Percentiles rank a stretch among this genome's conserved stretches.
Conservation (phyloP, 2,797 vertebrate genomes). For the Sebastes elongatus region DNA sequence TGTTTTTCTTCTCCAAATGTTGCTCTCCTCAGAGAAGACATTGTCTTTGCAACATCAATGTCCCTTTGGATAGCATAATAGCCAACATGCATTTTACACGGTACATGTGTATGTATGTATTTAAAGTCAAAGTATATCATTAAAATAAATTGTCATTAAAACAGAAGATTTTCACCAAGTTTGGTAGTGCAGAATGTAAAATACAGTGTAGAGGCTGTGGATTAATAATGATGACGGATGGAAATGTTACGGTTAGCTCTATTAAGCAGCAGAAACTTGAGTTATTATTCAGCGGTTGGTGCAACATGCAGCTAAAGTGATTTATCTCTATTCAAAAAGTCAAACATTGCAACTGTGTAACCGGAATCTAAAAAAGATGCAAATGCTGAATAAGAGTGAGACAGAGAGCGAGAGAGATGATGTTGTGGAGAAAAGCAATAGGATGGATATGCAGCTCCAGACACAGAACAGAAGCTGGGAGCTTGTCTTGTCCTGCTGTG, state of each 20-base stretch:
- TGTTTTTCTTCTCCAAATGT: not conserved
- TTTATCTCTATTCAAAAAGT: constrained; percentile 10
- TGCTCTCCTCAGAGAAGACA: not conserved
- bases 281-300: not conserved
- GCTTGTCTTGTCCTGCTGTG: constrained; percentile 82
- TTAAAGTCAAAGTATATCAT: not conserved
- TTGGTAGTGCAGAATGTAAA: not conserved
- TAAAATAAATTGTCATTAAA: not conserved
- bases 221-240: not conserved
- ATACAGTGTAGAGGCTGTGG: not conserved
- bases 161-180: not conserved
- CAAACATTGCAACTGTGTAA: constrained; percentile 2
- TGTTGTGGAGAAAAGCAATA: constrained; percentile 53
- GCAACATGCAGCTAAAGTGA: not conserved
- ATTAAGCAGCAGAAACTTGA: not conserved
- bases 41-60: not conserved
- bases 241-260: not conserved
- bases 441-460: constrained; percentile 67
- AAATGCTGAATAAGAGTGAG: constrained; percentile 26
- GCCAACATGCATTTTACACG: not conserved
- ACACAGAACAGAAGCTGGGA: constrained; percentile 71
- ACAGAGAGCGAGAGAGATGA: constrained; percentile 32
- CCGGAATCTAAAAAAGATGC: constrained; percentile 19
- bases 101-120: not conserved
- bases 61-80: not conserved